Conservation (phyloP, 2,113 vertebrate genomes). For the Triplophysa rosa region DNA sequence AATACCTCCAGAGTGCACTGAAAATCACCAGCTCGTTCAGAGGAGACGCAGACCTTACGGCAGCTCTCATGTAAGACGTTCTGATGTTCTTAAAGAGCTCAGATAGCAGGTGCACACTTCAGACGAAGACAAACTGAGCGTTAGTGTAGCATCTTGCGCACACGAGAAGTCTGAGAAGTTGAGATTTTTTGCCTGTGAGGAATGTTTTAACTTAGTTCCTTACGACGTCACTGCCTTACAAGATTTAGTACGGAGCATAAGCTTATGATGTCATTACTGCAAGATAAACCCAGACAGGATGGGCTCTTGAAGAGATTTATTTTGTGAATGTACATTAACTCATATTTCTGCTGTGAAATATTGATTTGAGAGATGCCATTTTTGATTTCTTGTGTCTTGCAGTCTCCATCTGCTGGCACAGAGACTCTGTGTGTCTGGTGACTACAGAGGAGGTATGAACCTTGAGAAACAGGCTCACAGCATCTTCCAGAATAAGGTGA, state of each 20-base stretch:
- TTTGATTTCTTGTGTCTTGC: slow-evolving; percentile 2
- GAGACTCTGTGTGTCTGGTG: slow-evolving; percentile 73
- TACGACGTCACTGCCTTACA: too few relatives aligned
- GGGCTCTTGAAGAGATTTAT: too few relatives aligned
- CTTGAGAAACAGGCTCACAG: slow-evolving; percentile 78
- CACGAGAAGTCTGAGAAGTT: too few relatives aligned
- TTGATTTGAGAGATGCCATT: neutral
- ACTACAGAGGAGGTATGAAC: slow-evolving; percentile 78
- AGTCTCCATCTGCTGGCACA: slow-evolving; percentile 80
- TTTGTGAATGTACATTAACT: too few relatives aligned
- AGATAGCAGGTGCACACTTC: too few relatives aligned
- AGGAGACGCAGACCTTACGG: slow-evolving; percentile 68
- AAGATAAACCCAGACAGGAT: too few relatives aligned
- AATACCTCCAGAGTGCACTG: slow-evolving; percentile 75
- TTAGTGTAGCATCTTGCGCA: too few relatives aligned
- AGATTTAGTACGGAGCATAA: too few relatives aligned
- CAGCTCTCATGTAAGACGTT: slow-evolving; percentile 73
- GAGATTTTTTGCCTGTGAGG: neutral
- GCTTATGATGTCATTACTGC: too few relatives aligned
- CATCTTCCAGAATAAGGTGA: slow-evolving; percentile 75
- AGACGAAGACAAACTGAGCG: too few relatives aligned
- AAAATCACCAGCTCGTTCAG: slow-evolving; percentile 75
- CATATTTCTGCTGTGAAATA: too few relatives aligned
- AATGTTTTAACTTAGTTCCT: neutral
- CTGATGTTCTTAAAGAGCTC: neutral